These are phyloP conservation scores for Zygothrica quintamaculata DNA, from an alignment of 2,888 invertebrate species.

Conservation along the genomic window DNA sequence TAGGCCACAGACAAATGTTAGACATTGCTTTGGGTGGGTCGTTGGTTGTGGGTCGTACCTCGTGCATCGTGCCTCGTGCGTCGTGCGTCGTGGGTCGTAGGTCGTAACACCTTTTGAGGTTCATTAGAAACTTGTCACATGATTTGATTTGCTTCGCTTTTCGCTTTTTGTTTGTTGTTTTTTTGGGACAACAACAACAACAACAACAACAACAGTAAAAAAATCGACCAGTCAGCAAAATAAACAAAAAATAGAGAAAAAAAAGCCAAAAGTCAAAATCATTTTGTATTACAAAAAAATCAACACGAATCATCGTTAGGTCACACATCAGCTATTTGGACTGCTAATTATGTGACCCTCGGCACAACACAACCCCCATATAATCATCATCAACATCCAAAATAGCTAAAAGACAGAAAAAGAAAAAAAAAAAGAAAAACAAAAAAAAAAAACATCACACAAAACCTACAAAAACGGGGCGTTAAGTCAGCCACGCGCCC, in stretches of 20 bases:
- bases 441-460: no score
- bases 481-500: constrained; percentile 66
- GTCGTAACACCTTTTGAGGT: constrained; percentile 54
- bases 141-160: constrained; percentile 67
- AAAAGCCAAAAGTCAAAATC: constrained; percentile 37
- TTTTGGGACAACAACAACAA: no score
- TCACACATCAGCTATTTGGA: constrained; percentile 50
- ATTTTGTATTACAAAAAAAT: constrained; percentile 6
- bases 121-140: constrained; percentile 79
- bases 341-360: constrained; percentile 71
- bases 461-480: constrained; percentile 35
- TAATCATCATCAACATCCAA: constrained; percentile 15
- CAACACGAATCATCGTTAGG: constrained; percentile 16
- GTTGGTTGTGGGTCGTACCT: background rate
- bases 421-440: constrained; percentile 19
- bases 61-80: no score
- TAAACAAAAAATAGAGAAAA: constrained; percentile 8
- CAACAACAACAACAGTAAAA: constrained; percentile 5
- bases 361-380: constrained; percentile 37
- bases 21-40: constrained; percentile 7
- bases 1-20: constrained; percentile 70
- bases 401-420: background rate
- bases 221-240: constrained; percentile 14
- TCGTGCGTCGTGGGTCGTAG: constrained; percentile 9
- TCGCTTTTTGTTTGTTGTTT: constrained; percentile 8